Conservation (phyloP, 2,113 vertebrate genomes). For the Montifringilla adamsi region DNA sequence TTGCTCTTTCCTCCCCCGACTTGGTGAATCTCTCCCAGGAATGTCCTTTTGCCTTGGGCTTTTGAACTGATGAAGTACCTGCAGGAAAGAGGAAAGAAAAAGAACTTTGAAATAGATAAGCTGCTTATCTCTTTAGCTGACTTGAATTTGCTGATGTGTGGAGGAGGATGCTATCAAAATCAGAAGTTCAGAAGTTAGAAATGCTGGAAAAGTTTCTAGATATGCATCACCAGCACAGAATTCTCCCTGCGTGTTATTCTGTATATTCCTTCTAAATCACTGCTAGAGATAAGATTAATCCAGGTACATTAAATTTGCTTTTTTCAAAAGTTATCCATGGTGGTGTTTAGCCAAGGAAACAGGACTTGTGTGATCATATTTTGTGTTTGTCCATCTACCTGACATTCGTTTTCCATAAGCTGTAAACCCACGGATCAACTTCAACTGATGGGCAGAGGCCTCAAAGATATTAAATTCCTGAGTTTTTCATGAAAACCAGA, state of each 20-base stretch:
- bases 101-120: constrained; percentile 47
- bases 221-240: constrained; percentile 3
- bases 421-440: background rate
- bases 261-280: background rate
- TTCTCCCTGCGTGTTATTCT: background rate
- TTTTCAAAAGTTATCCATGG: background rate
- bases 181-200: constrained; percentile 19
- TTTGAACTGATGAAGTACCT: constrained; percentile 42
- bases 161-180: constrained; percentile 34
- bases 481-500: background rate
- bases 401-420: background rate
- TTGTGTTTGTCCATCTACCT: background rate
- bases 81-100: background rate
- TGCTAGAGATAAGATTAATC: constrained; percentile 16
- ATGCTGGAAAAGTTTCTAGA: constrained; percentile 34
- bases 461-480: background rate
- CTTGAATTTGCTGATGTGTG: constrained; percentile 19
- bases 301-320: background rate
- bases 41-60: constrained; percentile 2
- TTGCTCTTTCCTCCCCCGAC: background rate
- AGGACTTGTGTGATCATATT: background rate
- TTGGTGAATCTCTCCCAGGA: background rate
- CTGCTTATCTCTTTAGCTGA: constrained; percentile 36
- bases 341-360: background rate
- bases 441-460: background rate